Evolutionary conservation across 2,113 vertebrate genomes (phyloP), one percentile per base, ranked within the genome.

Genomic region (Oryzias woworae): DNA sequence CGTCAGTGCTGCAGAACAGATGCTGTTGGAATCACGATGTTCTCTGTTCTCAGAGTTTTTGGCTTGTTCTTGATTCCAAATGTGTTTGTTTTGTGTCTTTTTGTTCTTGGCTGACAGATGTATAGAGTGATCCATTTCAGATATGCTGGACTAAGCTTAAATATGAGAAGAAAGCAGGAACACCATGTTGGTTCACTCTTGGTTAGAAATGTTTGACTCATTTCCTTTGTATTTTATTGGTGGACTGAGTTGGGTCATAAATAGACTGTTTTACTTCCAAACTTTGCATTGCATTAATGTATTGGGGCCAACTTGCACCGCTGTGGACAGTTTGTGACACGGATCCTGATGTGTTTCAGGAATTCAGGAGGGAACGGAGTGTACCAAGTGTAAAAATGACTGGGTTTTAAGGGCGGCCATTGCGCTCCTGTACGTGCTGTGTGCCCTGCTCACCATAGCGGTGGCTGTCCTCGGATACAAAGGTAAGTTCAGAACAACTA

Each of bases 371-470:
- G 96, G 96, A 62, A 94, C 90, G 10, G 96, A 98, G 81, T 99
- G 97, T 84, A 98, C 95, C 82, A 98, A 96, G 86, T 99, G 96
- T 91, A 98, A 97, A 90, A 96, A 94, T 78, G 97, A 97, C 90
- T 98, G 96, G 97, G 94, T 95, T 1, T 87, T 99, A 85, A 94
- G 97, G 87, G 94, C 93, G 61, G 95, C 97, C 46, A 96, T 99
- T 71, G 94, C 94, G 42, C 89, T 97, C 58, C 85, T 99, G 22
- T 99, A 98, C 52, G 91, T 99, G 85, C 88, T 99, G 24, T 99
- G 97, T 87, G 94, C 95, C 66, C 85, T 99, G 78, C 90, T 99
- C 83, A 96, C 93, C 55, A 97, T 99, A 84, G 97, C 95, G 20
- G 96, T 99, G 85, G 95, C 96, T 75, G 93, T 98, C 78, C 91